Base-by-base conservation (phyloP, 2,113 vertebrate genomes). In the Cheirogaleus medius region DNA sequence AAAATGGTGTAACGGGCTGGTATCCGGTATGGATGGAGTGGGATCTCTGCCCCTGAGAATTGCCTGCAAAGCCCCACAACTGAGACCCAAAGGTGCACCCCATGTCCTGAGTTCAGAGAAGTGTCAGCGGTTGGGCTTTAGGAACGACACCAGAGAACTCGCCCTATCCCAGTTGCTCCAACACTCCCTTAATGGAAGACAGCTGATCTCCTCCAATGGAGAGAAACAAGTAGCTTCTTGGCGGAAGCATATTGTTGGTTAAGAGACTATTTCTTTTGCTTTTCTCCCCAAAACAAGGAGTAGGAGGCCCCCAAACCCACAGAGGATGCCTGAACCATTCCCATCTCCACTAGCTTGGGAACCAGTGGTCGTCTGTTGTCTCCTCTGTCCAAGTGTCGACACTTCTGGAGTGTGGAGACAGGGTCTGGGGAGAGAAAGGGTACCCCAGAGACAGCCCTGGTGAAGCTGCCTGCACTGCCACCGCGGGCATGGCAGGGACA, bases 301-400 rank as follows among this genome's bases (percentile, higher is more conserved):
- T 1, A 8, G 11, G 32, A 44, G 47, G 8, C 12, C 73, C 32
- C 32, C 81, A 54, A 3, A 37, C 56, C 34, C 34, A 23, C 0
- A 34, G 27, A 87, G 25, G 52, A 25, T 63, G 8, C 10, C 3
- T 56, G 34, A 81, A 49, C 12, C 37, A 21, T 23, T 39, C 34
- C 4, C 3, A 12, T 29, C 44, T 56, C 42, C 20, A 12, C 60
- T 74, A 5, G 6, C 0, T 23, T 32, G 56, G 71, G 63, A 74
- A 44, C 44, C 18, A 21, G 29, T 8, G 0, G n/a, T 80, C 17
- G 2, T 34, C 6, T 27, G 9, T 44, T 47, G 17, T 71, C 49
- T 92, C 27, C 56, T 87, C 47, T 0, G 0, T 42, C 29, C 2
- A 17, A 49, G 25, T 2, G n/a, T 34, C 0, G 23, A 29, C 37